Evolutionary conservation across 2,888 invertebrate genomes (phyloP).

Genomic region (Lutraria lutraria): DNA sequence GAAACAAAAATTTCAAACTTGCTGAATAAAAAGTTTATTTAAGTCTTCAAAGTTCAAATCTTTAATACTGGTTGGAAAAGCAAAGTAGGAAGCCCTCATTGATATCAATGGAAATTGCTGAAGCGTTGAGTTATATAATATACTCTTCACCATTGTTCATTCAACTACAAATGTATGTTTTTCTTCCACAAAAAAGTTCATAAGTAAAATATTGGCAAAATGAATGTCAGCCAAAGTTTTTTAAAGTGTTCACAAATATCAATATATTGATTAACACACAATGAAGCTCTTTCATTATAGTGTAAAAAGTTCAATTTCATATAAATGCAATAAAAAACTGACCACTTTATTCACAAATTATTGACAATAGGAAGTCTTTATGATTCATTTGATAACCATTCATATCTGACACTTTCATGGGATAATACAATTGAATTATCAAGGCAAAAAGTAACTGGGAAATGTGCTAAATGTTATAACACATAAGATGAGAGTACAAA

Average conservation of each 20-base stretch:
- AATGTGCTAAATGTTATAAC: background rate
- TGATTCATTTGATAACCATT: background rate
- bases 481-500: background rate
- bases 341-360: conserved; percentile 1
- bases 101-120: background rate
- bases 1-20: no score
- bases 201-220: background rate
- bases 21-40: no score
- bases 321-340: background rate
- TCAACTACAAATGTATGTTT: background rate
- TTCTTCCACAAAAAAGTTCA: conserved; percentile 9
- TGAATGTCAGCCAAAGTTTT: background rate
- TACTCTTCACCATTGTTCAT: background rate
- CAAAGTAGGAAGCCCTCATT: background rate
- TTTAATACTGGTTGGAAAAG: background rate
- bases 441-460: background rate
- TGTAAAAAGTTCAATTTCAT: background rate
- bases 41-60: background rate
- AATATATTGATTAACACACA: background rate
- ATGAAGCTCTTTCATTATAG: background rate
- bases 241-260: conserved; percentile 9
- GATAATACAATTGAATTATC: background rate
- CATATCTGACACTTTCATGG: background rate
- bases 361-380: conserved; percentile 12
- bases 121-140: background rate